Conservation (phyloP, 2,113 vertebrate genomes). For the Caloenas nicobarica region DNA sequence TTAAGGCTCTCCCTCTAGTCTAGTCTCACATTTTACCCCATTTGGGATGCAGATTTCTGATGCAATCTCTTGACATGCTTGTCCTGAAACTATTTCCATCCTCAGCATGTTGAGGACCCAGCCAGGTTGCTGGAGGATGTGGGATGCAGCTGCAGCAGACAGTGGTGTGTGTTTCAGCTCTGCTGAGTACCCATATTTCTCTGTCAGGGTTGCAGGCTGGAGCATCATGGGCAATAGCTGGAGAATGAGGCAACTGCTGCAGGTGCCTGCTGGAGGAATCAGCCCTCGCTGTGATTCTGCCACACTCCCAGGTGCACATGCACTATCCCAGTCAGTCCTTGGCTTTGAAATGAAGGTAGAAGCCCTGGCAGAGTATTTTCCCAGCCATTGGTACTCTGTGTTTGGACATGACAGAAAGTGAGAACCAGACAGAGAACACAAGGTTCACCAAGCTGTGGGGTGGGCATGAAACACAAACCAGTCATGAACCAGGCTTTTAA, state of each 20-base stretch:
- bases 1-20: not conserved
- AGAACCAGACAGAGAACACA: not conserved
- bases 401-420: not conserved
- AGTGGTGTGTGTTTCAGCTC: not conserved
- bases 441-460: not conserved
- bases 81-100: not conserved
- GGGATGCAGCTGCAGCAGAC: not conserved
- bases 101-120: not conserved
- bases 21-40: not conserved
- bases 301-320: rapidly evolving
- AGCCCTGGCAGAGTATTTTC: not conserved
- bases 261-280: not conserved
- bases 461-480: not conserved
- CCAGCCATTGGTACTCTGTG: not conserved
- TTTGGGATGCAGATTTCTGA: not conserved
- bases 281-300: not conserved
- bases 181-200: not conserved
- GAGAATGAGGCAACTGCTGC: not conserved
- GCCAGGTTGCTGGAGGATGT: not conserved
- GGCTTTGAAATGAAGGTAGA: not conserved
- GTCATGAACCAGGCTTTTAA: not conserved
- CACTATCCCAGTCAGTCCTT: not conserved
- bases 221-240: not conserved
- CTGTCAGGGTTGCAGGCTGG: not conserved
- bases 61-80: not conserved